A percentile compares a stretch with the other conserved stretches of the same genome.
These are phyloP conservation scores for Peromyscus attwateri DNA, from an alignment of 2,797 vertebrate genomes.

Conservation along the genomic window DNA sequence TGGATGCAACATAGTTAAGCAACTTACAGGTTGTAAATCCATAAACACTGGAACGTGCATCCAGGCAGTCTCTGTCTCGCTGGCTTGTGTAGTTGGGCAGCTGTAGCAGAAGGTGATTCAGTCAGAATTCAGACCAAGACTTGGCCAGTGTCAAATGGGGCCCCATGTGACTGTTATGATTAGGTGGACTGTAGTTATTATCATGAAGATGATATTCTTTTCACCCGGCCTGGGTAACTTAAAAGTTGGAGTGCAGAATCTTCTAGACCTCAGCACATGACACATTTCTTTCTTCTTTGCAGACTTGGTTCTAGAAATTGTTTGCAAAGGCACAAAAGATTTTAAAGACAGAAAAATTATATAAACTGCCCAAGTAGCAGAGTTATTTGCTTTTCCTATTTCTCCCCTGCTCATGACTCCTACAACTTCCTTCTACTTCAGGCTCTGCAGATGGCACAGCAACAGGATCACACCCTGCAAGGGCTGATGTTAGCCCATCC, in stretches of 20 bases:
- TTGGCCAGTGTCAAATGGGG: too few relatives aligned
- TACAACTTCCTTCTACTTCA: not conserved
- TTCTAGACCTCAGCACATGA: not conserved
- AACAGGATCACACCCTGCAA: not conserved
- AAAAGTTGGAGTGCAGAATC: fast-evolving
- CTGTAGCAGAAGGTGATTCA: not conserved
- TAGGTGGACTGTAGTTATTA: not conserved
- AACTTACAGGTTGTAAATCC: not conserved
- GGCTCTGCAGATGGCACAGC: not conserved
- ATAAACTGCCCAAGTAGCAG: not conserved
- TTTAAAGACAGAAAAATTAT: not conserved
- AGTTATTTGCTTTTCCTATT: not conserved
- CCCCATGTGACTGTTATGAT: fast-evolving
- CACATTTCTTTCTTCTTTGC: fast-evolving
- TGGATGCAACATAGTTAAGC: not conserved
- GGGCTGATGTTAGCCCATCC: not conserved
- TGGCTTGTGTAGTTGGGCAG: not conserved
- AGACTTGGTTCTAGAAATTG: not conserved
- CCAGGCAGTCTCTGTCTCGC: fast-evolving
- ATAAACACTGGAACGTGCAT: fast-evolving
- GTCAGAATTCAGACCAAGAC: not conserved
- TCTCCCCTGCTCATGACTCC: not conserved
- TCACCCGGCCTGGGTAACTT: not conserved
- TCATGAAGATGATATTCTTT: not conserved
- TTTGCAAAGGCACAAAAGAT: not conserved